Percentiles rank a stretch among this genome's conserved stretches.
These are phyloP conservation scores for Thereva nobilitata DNA, from an alignment of 2,888 invertebrate species.

Conservation along the genomic window DNA sequence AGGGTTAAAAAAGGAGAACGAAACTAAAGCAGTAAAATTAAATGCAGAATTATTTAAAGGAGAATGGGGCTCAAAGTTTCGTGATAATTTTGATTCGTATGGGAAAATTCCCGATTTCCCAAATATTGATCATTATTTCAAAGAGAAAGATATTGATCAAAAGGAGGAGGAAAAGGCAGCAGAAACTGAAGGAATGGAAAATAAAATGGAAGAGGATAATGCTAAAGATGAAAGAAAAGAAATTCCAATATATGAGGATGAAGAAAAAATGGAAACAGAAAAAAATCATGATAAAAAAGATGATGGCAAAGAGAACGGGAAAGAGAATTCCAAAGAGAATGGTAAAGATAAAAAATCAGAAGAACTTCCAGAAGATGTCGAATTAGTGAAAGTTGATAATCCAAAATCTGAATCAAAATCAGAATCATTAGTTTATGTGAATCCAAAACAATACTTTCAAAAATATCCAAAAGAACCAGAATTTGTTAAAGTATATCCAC, in stretches of 20 bases:
- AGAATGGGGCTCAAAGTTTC: slow-evolving; percentile 54
- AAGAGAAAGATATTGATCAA: background rate
- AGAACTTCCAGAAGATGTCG: slow-evolving; percentile 55
- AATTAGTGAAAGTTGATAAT: slow-evolving; percentile 48
- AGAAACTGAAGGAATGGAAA: too few species aligned
- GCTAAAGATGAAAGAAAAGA: slow-evolving; percentile 5
- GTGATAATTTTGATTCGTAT: slow-evolving; percentile 55
- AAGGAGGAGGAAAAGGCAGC: background rate
- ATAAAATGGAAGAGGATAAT: background rate
- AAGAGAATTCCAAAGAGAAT: slow-evolving; percentile 40
- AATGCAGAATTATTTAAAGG: slow-evolving; percentile 52
- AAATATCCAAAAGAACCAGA: too few species aligned
- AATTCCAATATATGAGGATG: slow-evolving; percentile 33
- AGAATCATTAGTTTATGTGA: slow-evolving; percentile 38
- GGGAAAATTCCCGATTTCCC: slow-evolving; percentile 55
- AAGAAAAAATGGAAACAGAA: slow-evolving; percentile 17
- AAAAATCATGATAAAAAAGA: slow-evolving; percentile 29
- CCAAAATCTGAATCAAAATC: slow-evolving; percentile 42
- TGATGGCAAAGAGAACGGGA: slow-evolving; percentile 37
- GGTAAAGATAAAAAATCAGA: slow-evolving; percentile 47
- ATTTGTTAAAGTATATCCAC: too few species aligned
- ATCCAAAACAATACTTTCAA: too few species aligned
- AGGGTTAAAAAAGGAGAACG: slow-evolving; percentile 43
- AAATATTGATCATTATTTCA: slow-evolving; percentile 54
- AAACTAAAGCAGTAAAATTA: slow-evolving; percentile 48